A percentile compares a stretch with the other conserved stretches of the same genome.
phyloP scores from a whole-genome alignment of 1,140 invertebrate species.

The Amphibalanus amphitrite region DNA sequence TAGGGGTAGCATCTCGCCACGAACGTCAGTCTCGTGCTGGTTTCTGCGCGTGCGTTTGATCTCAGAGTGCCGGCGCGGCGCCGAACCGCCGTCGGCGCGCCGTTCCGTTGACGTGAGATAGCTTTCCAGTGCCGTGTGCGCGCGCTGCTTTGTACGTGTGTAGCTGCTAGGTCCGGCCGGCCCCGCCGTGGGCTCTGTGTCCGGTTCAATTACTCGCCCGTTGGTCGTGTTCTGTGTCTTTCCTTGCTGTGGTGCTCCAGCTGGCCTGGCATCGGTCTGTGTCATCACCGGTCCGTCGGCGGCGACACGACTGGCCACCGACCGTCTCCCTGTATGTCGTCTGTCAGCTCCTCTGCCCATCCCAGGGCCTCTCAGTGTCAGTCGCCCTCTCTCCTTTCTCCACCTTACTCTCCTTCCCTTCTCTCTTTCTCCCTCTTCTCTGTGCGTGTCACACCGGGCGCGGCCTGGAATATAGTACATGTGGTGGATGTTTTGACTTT shows the following conservation, averaged over 20 bases:
- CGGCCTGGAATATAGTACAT: not conserved
- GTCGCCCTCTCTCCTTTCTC: too few relatives aligned
- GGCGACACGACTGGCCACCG: too few relatives aligned
- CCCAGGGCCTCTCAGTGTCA: too few relatives aligned
- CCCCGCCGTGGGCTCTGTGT: not conserved
- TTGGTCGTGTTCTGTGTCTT: not conserved
- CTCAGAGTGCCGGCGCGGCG: too few relatives aligned
- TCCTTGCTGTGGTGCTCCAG: not conserved
- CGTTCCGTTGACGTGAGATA: not conserved
- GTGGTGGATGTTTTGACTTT: not conserved
- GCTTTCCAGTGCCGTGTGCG: not conserved
- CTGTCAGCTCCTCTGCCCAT: not conserved
- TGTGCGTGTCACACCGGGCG: not conserved
- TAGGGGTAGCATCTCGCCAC: too few relatives aligned
- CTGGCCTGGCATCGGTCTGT: not conserved
- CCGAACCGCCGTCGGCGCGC: too few relatives aligned
- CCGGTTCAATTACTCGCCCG: not conserved
- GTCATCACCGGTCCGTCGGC: not conserved
- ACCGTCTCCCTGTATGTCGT: not conserved
- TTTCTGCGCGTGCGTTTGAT: too few relatives aligned
- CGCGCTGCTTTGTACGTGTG: not conserved
- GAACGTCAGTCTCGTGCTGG: too few relatives aligned
- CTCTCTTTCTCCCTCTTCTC: not conserved
- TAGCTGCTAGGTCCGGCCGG: not conserved
- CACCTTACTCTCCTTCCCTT: not conserved